Percentiles rank a stretch among this genome's conserved stretches.
phyloP scores from a whole-genome alignment of 2,113 vertebrate species.

The Scomber japonicus region DNA sequence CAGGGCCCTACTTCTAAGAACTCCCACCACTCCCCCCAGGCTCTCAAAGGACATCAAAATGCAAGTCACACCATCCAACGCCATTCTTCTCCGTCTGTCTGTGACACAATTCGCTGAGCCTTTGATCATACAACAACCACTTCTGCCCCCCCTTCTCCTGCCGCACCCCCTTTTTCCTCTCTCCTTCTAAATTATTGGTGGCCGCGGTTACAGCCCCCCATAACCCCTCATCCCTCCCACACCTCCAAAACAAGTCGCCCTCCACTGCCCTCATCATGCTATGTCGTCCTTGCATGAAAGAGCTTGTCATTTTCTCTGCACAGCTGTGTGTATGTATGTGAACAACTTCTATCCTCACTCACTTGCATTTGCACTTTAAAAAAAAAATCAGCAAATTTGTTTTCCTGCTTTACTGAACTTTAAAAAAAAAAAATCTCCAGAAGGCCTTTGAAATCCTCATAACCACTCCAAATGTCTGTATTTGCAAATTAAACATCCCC shows the following conservation, averaged over 20 bases:
- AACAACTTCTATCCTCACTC: slow-evolving; percentile 3
- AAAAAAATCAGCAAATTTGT: slow-evolving; percentile 30
- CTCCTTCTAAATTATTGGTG: slow-evolving; percentile 64
- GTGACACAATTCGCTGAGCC: slow-evolving; percentile 73
- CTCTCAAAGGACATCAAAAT: slow-evolving; percentile 79
- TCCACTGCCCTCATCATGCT: slow-evolving; percentile 21
- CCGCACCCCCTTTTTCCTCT: slow-evolving; percentile 43
- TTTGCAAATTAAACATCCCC: slow-evolving; percentile 11
- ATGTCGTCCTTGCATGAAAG: slow-evolving; percentile 28
- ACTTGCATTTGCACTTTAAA: slow-evolving; percentile 9
- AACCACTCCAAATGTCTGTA: slow-evolving; percentile 19
- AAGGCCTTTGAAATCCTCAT: not conserved
- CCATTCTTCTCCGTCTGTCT: slow-evolving; percentile 75
- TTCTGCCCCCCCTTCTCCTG: slow-evolving; percentile 27
- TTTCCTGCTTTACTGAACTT: not conserved
- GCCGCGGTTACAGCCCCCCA: slow-evolving; percentile 52
- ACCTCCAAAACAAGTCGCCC: slow-evolving; percentile 39
- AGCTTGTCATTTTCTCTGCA: not conserved
- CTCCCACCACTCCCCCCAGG: not conserved
- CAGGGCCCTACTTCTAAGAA: slow-evolving; percentile 44
- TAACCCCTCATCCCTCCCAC: slow-evolving; percentile 19
- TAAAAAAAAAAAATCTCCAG: not conserved
- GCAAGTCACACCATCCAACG: slow-evolving; percentile 78
- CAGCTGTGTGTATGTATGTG: slow-evolving; percentile 1
- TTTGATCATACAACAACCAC: slow-evolving; percentile 83